These are phyloP conservation scores for Macrotis lagotis DNA, from an alignment of 2,113 vertebrate genomes.

Conservation along the genomic window DNA sequence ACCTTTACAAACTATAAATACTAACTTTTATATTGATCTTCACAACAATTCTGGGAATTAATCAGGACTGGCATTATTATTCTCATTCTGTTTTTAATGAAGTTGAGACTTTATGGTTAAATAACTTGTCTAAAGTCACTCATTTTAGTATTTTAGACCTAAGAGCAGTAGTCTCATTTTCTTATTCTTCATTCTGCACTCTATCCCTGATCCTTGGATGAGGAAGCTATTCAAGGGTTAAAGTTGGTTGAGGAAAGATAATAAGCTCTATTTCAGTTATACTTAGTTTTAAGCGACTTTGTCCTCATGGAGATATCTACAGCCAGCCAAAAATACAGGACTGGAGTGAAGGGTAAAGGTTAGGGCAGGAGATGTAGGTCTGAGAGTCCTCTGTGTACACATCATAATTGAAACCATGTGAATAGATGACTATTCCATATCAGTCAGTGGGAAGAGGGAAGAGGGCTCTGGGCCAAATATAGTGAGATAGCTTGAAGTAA, in stretches of 20 bases:
- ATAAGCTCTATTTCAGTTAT: background rate
- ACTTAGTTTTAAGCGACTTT: background rate
- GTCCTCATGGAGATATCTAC: background rate
- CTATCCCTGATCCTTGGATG: background rate
- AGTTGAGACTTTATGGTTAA: background rate
- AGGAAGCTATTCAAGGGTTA: conserved; percentile 1
- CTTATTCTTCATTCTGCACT: background rate
- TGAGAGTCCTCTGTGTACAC: background rate
- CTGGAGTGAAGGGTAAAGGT: background rate
- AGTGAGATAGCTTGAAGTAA: background rate
- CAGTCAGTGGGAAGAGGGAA: background rate
- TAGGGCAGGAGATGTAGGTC: background rate
- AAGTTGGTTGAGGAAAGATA: background rate
- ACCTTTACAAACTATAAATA: background rate
- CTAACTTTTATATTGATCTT: background rate
- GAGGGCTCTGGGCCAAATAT: background rate
- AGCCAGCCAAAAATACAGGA: background rate
- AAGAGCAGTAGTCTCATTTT: background rate
- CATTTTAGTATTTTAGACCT: background rate
- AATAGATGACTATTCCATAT: background rate
- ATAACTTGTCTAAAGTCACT: background rate
- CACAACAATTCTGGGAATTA: background rate
- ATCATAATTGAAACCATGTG: background rate
- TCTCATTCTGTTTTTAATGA: background rate
- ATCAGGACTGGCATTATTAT: background rate